Evolutionary conservation across 2,888 invertebrate species (phyloP).

Genomic region (Erebia aethiops): DNA sequence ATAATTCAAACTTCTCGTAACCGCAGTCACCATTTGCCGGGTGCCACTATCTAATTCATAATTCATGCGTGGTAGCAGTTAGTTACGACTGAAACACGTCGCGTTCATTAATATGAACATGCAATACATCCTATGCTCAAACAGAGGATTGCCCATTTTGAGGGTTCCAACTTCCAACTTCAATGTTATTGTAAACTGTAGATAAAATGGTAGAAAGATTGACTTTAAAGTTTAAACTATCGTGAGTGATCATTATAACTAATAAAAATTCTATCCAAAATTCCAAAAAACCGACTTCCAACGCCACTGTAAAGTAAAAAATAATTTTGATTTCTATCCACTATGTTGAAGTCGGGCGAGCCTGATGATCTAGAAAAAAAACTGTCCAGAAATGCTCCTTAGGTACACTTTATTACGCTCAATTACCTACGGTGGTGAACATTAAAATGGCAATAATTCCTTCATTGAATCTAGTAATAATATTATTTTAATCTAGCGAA

Average conservation of each 20-base stretch:
- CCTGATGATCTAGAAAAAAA: too few relatives aligned
- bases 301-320: too few relatives aligned
- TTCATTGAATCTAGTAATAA: neutral
- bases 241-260: too few relatives aligned
- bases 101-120: slow-evolving; percentile 30
- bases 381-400: too few relatives aligned
- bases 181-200: neutral
- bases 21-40: slow-evolving; percentile 1
- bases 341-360: too few relatives aligned
- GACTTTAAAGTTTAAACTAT: too few relatives aligned
- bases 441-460: neutral
- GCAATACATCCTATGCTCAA: slow-evolving; percentile 8
- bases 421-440: neutral
- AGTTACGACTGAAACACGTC: slow-evolving; percentile 25
- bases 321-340: too few relatives aligned
- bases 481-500: slow-evolving; percentile 4
- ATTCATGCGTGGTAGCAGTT: slow-evolving; percentile 28
- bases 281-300: too few relatives aligned
- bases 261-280: too few relatives aligned
- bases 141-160: slow-evolving; percentile 19
- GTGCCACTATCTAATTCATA: slow-evolving; percentile 27
- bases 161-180: too few relatives aligned
- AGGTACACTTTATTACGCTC: too few relatives aligned
- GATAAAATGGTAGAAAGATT: neutral
- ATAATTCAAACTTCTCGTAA: neutral